These are phyloP conservation scores for Zaprionus lineosus DNA, from an alignment of 2,888 invertebrate species.

Conservation along the genomic window DNA sequence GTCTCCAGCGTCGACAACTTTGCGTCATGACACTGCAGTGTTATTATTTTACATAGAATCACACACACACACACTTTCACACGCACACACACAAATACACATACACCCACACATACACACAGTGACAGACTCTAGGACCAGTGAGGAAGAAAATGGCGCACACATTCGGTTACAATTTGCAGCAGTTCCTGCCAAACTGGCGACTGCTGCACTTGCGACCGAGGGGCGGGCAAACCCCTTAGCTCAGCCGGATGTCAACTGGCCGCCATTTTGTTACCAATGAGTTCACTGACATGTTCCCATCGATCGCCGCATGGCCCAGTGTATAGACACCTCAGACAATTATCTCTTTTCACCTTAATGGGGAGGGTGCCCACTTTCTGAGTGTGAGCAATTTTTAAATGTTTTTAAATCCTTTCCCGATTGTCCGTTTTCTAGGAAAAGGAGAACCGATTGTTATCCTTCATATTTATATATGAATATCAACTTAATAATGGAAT, in stretches of 20 bases:
- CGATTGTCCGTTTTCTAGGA: too few species aligned
- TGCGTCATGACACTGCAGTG: conserved; percentile 45
- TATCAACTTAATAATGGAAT: too few species aligned
- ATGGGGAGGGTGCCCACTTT: too few species aligned
- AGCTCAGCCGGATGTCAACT: conserved; percentile 39
- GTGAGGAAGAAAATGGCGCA: too few species aligned
- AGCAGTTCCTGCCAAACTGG: conserved; percentile 33
- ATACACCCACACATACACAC: conserved; percentile 2
- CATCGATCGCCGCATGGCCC: conserved; percentile 28
- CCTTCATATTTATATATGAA: too few species aligned
- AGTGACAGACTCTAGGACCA: too few species aligned
- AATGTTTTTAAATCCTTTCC: too few species aligned
- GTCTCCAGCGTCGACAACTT: conserved; percentile 38
- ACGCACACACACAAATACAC: conserved; percentile 2
- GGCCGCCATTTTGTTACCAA: conserved; percentile 32
- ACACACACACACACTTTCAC: conserved; percentile 15
- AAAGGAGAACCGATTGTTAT: too few species aligned
- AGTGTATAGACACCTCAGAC: background rate
- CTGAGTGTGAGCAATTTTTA: too few species aligned
- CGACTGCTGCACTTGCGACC: conserved; percentile 1
- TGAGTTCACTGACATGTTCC: conserved; percentile 44
- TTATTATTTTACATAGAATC: conserved; percentile 39
- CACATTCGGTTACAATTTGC: conserved; percentile 37
- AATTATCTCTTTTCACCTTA: too few species aligned
- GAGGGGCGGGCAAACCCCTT: background rate